phyloP scores from a whole-genome alignment of 2,888 invertebrate species.

The Zaprionus lineosus region DNA sequence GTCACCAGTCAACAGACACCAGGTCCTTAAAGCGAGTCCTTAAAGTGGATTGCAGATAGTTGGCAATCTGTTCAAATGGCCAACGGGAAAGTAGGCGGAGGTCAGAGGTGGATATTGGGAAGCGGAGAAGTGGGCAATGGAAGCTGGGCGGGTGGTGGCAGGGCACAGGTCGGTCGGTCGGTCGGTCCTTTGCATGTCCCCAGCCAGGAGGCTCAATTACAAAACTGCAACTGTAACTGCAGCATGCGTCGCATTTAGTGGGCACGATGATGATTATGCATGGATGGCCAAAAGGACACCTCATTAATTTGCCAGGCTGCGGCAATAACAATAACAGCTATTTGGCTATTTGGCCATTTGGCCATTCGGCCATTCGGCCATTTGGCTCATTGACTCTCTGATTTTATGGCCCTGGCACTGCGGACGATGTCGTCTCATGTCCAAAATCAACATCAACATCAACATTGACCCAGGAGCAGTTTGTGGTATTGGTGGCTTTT shows the following conservation, averaged over 20 bases:
- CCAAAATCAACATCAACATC: conserved; percentile 55
- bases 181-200: too few species aligned
- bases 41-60: not conserved
- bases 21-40: not conserved
- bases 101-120: too few species aligned
- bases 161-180: too few species aligned
- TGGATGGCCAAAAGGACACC: conserved; percentile 61
- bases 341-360: conserved; percentile 70
- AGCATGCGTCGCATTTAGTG: conserved; percentile 7
- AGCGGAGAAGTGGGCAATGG: too few species aligned
- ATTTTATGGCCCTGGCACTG: conserved; percentile 58
- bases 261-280: conserved; percentile 43
- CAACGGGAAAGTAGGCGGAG: too few species aligned
- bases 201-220: conserved; percentile 49
- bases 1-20: not conserved
- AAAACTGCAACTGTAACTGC: conserved; percentile 34
- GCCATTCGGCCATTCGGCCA: conserved; percentile 63
- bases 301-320: conserved; percentile 70
- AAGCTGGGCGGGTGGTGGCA: too few species aligned
- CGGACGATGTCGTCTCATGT: conserved; percentile 37
- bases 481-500: conserved; percentile 26
- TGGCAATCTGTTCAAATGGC: conserved; percentile 8
- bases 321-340: conserved; percentile 69
- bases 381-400: conserved; percentile 73
- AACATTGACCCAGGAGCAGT: conserved; percentile 63